Evolutionary conservation across 2,888 invertebrate genomes (phyloP).

Genomic region (Scaeva pyrastri): DNA sequence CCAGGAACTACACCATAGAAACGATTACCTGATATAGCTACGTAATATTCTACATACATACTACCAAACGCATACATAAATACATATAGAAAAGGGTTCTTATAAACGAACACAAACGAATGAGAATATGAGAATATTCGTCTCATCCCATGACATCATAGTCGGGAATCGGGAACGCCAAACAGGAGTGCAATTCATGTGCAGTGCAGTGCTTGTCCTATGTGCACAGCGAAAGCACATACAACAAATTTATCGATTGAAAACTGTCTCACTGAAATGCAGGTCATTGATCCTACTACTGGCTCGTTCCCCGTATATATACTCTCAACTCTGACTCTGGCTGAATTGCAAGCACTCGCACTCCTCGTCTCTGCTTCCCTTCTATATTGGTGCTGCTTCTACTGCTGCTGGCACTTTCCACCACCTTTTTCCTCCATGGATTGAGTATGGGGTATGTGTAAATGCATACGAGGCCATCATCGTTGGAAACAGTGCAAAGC

Average conservation of each 20-base stretch:
- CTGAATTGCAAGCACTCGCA: conserved; percentile 34
- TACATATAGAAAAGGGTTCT: too few species aligned
- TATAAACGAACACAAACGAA: not conserved
- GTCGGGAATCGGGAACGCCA: conserved; percentile 26
- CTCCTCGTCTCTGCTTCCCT: conserved; percentile 42
- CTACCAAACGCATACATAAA: conserved; percentile 3
- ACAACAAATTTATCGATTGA: conserved; percentile 83
- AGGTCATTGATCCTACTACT: conserved; percentile 83
- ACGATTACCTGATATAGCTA: conserved; percentile 38
- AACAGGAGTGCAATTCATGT: conserved; percentile 63
- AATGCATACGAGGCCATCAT: conserved; percentile 47
- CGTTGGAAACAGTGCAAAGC: conserved; percentile 29
- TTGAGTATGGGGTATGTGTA: conserved; percentile 12
- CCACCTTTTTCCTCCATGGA: conserved; percentile 12
- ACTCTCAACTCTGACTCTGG: not conserved
- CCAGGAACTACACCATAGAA: conserved; percentile 27
- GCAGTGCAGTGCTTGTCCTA: conserved; percentile 25
- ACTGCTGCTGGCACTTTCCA: conserved; percentile 42
- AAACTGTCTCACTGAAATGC: conserved; percentile 84
- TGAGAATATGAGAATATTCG: not conserved
- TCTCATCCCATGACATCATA: conserved; percentile 55
- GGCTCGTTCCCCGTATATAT: conserved; percentile 10
- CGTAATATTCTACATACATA: conserved; percentile 28
- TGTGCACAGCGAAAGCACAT: conserved; percentile 74
- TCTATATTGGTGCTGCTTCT: conserved; percentile 17